Conservation (phyloP, 2,888 invertebrate genomes). For the Hybos culiciformis region DNA sequence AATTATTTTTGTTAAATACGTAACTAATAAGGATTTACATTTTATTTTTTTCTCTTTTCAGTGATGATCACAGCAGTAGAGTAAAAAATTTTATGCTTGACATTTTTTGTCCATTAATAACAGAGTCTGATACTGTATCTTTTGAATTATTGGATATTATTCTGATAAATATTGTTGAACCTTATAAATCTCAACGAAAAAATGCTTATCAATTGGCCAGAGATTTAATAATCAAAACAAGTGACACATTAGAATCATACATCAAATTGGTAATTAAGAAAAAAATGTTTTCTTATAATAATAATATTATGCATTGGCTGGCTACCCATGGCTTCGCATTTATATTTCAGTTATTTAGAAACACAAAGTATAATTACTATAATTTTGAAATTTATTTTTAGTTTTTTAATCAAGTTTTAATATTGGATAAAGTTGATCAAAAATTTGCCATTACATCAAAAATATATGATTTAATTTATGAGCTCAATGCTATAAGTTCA, state of each 20-base stretch:
- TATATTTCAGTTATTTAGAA: no score
- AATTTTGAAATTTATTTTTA: slow-evolving; percentile 32
- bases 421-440: slow-evolving; percentile 82
- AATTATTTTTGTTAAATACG: slow-evolving; percentile 1
- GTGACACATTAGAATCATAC: slow-evolving; percentile 84
- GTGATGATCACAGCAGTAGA: slow-evolving; percentile 90
- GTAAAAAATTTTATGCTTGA: slow-evolving; percentile 96
- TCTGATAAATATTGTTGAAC: slow-evolving; percentile 86
- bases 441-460: slow-evolving; percentile 63
- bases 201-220: slow-evolving; percentile 82
- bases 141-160: slow-evolving; percentile 89
- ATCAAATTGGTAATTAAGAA: slow-evolving; percentile 67
- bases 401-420: slow-evolving; percentile 92
- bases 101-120: slow-evolving; percentile 84
- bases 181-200: slow-evolving; percentile 76
- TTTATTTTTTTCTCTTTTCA: slow-evolving; percentile 28
- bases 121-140: slow-evolving; percentile 90
- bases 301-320: no score
- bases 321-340: no score
- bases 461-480: slow-evolving; percentile 92
- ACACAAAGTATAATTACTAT: neutral
- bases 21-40: neutral
- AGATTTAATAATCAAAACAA: slow-evolving; percentile 81
- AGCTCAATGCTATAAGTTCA: slow-evolving; percentile 86
- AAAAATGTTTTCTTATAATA: neutral